Conservation (phyloP, 2,113 vertebrate species). For the Boleophthalmus pectinirostris region DNA sequence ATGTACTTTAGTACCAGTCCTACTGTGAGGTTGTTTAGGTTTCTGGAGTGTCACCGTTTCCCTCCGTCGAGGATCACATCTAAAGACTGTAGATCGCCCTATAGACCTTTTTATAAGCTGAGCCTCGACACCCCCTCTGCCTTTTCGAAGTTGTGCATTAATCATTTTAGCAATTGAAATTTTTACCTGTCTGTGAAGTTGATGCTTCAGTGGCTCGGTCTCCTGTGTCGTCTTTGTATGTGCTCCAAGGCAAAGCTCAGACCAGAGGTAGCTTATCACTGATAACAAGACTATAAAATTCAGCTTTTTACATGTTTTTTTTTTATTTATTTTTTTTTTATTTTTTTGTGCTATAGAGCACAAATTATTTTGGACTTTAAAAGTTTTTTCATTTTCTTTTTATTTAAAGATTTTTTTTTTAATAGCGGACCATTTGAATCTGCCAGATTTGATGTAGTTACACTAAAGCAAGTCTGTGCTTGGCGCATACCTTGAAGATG, state of each 20-base stretch:
- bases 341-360: constrained; percentile 67
- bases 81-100: constrained; percentile 12
- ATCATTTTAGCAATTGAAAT: constrained; percentile 21
- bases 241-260: constrained; percentile 13
- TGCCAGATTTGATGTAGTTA: constrained; percentile 54
- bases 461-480: constrained; percentile 50
- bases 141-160: neutral
- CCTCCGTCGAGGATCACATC: constrained; percentile 2
- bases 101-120: constrained; percentile 19
- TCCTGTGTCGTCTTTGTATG: constrained; percentile 24
- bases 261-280: constrained; percentile 15
- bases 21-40: constrained; percentile 25
- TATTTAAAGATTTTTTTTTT: constrained; percentile 73
- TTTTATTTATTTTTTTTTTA: constrained; percentile 47
- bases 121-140: neutral
- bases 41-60: constrained; percentile 28
- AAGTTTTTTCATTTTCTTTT: constrained; percentile 74
- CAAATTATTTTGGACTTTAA: constrained; percentile 76
- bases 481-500: constrained; percentile 48
- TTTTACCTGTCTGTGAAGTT: neutral
- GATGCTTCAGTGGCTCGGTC: constrained; percentile 1
- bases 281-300: constrained; percentile 30
- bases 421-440: constrained; percentile 73
- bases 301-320: neutral
- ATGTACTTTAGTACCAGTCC: constrained; percentile 48